phyloP scores from a whole-genome alignment of 2,888 invertebrate species.

The Antitype chi region DNA sequence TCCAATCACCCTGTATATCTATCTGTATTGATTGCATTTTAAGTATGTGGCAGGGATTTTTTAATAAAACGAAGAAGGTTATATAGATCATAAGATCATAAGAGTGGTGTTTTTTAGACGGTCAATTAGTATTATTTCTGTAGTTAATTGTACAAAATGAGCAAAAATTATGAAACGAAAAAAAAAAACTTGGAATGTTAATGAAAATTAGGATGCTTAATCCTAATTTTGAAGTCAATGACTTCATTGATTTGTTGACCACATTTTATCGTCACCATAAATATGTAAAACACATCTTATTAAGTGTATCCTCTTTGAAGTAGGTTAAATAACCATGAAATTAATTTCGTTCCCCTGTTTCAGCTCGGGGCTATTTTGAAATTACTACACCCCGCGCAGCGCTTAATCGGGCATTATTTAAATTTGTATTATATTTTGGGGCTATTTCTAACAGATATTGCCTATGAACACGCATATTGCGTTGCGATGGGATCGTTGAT shows the following conservation, averaged over 20 bases:
- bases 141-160: background rate
- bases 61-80: background rate
- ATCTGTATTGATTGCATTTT: too few species aligned
- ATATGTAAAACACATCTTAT: constrained; percentile 56
- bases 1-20: too few species aligned
- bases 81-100: too few species aligned
- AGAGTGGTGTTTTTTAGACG: too few species aligned
- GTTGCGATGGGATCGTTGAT: constrained; percentile 39
- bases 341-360: constrained; percentile 69
- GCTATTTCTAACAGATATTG: constrained; percentile 60
- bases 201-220: too few species aligned
- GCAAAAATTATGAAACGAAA: background rate
- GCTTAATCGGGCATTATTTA: constrained; percentile 78
- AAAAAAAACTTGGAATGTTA: background rate
- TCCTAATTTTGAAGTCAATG: background rate
- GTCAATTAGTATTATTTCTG: background rate
- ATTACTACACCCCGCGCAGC: constrained; percentile 66
- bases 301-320: constrained; percentile 61
- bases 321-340: constrained; percentile 75
- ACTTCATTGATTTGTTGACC: constrained; percentile 36
- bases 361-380: constrained; percentile 64
- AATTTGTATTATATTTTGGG: constrained; percentile 70
- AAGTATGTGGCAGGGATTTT: too few species aligned
- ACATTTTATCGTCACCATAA: constrained; percentile 27
- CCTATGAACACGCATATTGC: constrained; percentile 38